Percentiles rank a stretch among this genome's conserved stretches.
phyloP scores from a whole-genome alignment of 2,888 invertebrate species.

The Protonemura montana region DNA sequence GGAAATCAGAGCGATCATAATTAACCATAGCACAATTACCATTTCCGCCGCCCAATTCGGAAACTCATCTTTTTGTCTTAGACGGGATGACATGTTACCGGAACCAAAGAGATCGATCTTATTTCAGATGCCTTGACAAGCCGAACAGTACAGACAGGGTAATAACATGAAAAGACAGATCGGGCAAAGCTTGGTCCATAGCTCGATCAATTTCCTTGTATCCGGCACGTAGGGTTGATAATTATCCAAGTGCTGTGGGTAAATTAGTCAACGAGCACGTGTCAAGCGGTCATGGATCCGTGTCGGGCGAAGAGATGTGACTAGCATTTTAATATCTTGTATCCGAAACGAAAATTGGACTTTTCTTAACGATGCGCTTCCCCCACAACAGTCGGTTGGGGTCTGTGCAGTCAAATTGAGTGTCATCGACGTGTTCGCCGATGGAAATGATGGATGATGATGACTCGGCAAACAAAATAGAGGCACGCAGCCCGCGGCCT shows the following conservation, averaged over 20 bases:
- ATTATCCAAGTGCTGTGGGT: background rate
- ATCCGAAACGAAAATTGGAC: background rate
- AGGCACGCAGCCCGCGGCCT: background rate
- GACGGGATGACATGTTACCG: background rate
- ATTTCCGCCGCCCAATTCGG: background rate
- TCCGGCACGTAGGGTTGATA: background rate
- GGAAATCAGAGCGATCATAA: background rate
- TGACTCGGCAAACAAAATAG: background rate
- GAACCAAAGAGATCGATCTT: background rate
- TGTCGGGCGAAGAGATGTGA: background rate
- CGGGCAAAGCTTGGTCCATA: background rate
- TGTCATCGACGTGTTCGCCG: background rate
- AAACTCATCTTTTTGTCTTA: background rate
- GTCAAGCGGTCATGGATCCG: background rate
- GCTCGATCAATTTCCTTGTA: background rate
- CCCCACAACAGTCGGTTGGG: background rate
- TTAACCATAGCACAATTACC: background rate
- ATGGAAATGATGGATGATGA: slow-evolving; percentile 12
- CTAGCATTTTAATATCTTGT: background rate
- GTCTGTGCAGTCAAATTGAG: background rate
- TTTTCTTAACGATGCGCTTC: background rate
- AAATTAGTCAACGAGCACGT: background rate
- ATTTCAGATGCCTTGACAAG: background rate
- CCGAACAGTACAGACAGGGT: background rate
- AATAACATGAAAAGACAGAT: background rate